Conservation (phyloP, 2,888 invertebrate species). For the Coelopa pilipes region DNA sequence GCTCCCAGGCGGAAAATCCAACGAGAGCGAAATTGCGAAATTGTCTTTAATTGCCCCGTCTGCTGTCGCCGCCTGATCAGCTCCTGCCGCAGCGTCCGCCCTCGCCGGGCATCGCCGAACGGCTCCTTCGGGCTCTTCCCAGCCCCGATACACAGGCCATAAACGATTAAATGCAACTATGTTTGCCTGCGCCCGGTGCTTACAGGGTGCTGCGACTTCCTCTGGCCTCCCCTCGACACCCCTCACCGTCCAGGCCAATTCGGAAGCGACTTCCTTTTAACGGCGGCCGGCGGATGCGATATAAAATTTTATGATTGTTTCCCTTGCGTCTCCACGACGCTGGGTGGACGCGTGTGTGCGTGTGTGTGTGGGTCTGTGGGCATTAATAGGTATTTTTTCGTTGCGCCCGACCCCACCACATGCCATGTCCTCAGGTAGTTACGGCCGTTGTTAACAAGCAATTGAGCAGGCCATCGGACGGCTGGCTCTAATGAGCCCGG, state of each 20-base stretch:
- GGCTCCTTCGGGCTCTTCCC: neutral
- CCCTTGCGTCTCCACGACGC: neutral
- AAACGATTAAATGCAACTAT: conserved; percentile 35
- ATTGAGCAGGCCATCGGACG: conserved; percentile 33
- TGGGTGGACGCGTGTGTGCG: no score
- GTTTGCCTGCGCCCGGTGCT: conserved; percentile 7
- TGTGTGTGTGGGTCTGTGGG: no score
- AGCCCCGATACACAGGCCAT: conserved; percentile 23
- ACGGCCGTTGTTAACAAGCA: conserved; percentile 40
- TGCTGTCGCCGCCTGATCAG: neutral
- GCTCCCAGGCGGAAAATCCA: no score
- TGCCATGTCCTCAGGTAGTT: conserved; percentile 40
- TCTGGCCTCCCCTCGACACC: no score
- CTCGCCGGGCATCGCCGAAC: no score
- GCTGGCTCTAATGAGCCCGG: conserved; percentile 22
- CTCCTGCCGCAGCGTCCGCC: neutral
- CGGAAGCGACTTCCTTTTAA: conserved; percentile 31
- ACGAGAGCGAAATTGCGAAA: conserved; percentile 7
- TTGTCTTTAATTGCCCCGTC: conserved; percentile 22
- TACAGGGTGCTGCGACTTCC: conserved; percentile 28
- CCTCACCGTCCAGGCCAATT: conserved; percentile 20
- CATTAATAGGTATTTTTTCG: no score
- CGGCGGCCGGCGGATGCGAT: conserved; percentile 25
- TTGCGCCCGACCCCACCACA: no score
- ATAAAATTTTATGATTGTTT: conserved; percentile 43